These are phyloP conservation scores for Cossypha caffra DNA, from an alignment of 2,797 vertebrate species.

Conservation along the genomic window DNA sequence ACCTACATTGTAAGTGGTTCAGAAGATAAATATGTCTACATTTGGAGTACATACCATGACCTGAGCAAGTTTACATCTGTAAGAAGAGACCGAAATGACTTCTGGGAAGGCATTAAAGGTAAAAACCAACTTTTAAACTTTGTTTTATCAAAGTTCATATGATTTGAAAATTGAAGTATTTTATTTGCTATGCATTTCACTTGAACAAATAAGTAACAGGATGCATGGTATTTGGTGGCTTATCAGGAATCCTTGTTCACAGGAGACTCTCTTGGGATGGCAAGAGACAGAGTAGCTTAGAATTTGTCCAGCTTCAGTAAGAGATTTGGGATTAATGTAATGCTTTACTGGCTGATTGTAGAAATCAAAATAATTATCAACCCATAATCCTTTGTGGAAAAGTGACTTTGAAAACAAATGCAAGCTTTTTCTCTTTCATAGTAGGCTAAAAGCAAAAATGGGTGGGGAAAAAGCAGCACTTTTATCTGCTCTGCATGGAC, in stretches of 20 bases:
- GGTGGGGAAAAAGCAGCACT: not conserved
- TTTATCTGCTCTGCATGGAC: not conserved
- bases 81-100: slow-evolving; percentile 96
- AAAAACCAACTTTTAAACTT: not conserved
- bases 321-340: not conserved
- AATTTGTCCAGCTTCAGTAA: not conserved
- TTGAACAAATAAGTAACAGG: not conserved
- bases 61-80: slow-evolving; percentile 98
- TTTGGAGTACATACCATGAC: slow-evolving; percentile 99
- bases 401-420: not conserved
- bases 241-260: not conserved
- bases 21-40: slow-evolving; percentile 98
- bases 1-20: slow-evolving; percentile 97
- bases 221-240: not conserved
- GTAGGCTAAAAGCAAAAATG: not conserved
- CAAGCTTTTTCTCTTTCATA: not conserved
- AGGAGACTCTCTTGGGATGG: not conserved
- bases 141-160: not conserved
- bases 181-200: not conserved
- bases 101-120: slow-evolving; percentile 99
- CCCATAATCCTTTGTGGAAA: not conserved
- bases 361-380: not conserved
- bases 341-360: not conserved
- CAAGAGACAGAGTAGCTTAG: not conserved
- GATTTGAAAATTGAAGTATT: not conserved